Base-by-base conservation (phyloP, 2,797 vertebrate species). In the Tamandua tetradactyla region DNA sequence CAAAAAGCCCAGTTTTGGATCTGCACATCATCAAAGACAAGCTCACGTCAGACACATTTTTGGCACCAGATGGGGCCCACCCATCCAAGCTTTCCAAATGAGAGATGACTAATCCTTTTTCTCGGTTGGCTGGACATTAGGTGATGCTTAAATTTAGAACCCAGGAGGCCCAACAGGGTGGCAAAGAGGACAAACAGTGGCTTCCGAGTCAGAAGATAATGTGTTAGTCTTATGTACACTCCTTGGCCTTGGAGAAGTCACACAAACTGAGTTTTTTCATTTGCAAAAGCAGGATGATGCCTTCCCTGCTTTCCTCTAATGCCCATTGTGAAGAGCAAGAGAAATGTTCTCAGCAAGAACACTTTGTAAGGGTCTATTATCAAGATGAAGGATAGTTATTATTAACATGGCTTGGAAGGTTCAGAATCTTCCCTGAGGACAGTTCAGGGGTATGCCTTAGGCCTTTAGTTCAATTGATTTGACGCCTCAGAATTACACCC, bases 361-460 rank as follows among this genome's bases (percentile, higher is more conserved):
- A 6, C 44, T 42, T 3, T 59, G 18, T 23, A 30, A 27, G 40
- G 9, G 22, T 61, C 64, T 37, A 17, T 14, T 15, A 14, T 44
- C 72, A 10, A 27, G 23, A 27, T 2, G 84, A 57, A 87, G 62
- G 52, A 37, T 23, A 35, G 61, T 74, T 61, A 68, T 40, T 47
- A 78, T n/a, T 20, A 27, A 71, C 62, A 11, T 2, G 37, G 42
- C 15, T 25, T 35, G 37, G 20, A 59, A 69, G 68, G 55, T 27
- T 86, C 55, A 74, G 13, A 55, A 64, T 32, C 61, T 78, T 84
- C 84, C 90, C 85, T 2, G 57, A 87, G 61, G 44, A 57, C 35
- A 44, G 18, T n/a, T 66, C 49, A 47, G 32, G 32, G 66, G 20
- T 14, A 17, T 44, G 42, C 52, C 27, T 14, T 17, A 27, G 47